Evolutionary conservation across 2,888 invertebrate genomes (phyloP).

Genomic region (Plebejus melissa): DNA sequence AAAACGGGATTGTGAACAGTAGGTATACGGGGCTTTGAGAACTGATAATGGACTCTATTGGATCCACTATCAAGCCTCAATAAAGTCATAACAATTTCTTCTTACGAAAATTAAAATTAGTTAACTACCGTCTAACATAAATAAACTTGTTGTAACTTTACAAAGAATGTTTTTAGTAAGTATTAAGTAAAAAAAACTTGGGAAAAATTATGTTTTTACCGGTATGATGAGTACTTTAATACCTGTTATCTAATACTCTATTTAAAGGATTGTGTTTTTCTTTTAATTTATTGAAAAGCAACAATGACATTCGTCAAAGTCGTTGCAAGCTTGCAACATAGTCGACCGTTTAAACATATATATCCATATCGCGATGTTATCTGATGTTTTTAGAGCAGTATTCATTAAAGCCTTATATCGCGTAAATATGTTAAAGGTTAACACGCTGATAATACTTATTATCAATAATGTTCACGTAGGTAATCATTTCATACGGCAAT

Average conservation of each 20-base stretch:
- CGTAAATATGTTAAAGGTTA: slow-evolving; percentile 51
- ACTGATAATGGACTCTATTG: background rate
- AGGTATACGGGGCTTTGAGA: background rate
- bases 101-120: too few relatives aligned
- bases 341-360: slow-evolving; percentile 27
- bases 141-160: too few relatives aligned
- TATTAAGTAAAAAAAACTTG: background rate
- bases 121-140: too few relatives aligned
- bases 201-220: too few relatives aligned
- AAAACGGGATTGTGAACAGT: background rate
- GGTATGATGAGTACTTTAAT: background rate
- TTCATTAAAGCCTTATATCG: slow-evolving; percentile 64
- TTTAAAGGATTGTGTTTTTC: too few relatives aligned
- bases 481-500: slow-evolving; percentile 50
- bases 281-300: background rate
- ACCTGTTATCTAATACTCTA: background rate
- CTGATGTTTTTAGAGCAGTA: slow-evolving; percentile 55
- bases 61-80: background rate
- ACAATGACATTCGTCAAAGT: slow-evolving; percentile 18
- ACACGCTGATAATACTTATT: slow-evolving; percentile 48
- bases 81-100: background rate
- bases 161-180: too few relatives aligned
- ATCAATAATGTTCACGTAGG: slow-evolving; percentile 52
- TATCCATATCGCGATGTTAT: slow-evolving; percentile 44
- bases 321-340: slow-evolving; percentile 33